Base-by-base conservation (phyloP, 2,113 vertebrate genomes). In the Alouatta palliata region DNA sequence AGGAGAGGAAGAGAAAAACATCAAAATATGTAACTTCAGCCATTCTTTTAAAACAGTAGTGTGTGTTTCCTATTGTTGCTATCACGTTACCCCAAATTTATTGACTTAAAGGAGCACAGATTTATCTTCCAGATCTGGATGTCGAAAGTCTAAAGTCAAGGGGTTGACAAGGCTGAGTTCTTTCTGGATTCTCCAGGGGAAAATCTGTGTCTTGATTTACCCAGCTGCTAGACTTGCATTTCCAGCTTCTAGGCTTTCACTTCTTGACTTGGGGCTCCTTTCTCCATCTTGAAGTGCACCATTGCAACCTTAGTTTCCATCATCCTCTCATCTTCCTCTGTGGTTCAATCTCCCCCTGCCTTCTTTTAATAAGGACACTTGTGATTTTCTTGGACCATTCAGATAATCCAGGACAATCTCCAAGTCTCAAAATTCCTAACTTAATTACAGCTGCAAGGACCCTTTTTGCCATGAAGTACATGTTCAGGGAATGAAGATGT, bases 21-120 rank as follows among this genome's bases (percentile, higher is more conserved):
- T 92, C 86, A 32, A 93, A 45, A 92, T 94, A 58, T 54, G 68
- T 56, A 54, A 49, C 35, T 93, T 93, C 32, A 58, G 85, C 56
- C 88, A 37, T 84, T 83, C 77, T 85, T 96, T 68, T 32, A 80
- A 80, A 96, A 21, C 2, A 47, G 7, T 89, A 47, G 32, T 54
- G 7, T 66, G 20, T 54, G 77, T 52, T 73, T 91, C 20, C 11
- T 68, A 52, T 19, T 54, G 23, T 8, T 17, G 0, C 4, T 86
- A 5, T 89, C 85, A 54, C 8, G 90, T 82, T 37, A 37, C 3
- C 23, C 49, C 27, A 52, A 37, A 17, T 35, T 9, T 8, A 5
- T 13, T 47, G 35, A 30, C 37, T 92, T 85, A 66, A 84, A 47
- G 12, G 23, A 56, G 37, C 12, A 70, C 13, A 76, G 23, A 80